Conservation (phyloP, 2,797 vertebrate genomes). For the Muraenolepis orangiensis region DNA sequence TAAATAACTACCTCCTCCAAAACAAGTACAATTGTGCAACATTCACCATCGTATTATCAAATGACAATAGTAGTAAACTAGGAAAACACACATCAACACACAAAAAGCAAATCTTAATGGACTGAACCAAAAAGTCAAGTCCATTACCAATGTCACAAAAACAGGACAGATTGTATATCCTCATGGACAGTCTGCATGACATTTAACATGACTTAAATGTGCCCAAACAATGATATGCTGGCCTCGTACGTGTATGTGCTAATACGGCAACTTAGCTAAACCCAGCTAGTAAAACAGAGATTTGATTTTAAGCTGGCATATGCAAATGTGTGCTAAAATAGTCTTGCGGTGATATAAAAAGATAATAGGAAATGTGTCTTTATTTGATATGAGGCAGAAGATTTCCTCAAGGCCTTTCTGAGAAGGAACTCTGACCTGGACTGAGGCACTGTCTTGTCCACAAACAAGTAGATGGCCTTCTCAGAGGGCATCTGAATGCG, state of each 20-base stretch:
- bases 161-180: background rate
- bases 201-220: background rate
- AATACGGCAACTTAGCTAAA: background rate
- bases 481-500: slow-evolving; percentile 97
- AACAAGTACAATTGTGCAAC: too few relatives aligned
- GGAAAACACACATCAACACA: background rate
- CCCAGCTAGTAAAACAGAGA: background rate
- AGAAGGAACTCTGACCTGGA: slow-evolving; percentile 82
- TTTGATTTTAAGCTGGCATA: background rate
- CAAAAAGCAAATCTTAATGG: background rate
- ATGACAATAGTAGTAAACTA: background rate
- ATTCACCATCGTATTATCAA: background rate
- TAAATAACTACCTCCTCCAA: too few relatives aligned
- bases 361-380: background rate
- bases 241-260: background rate
- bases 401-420: background rate
- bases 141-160: background rate
- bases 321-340: background rate
- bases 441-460: slow-evolving; percentile 97
- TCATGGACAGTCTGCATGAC: too few relatives aligned
- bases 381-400: background rate
- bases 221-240: background rate
- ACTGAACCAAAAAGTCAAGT: background rate
- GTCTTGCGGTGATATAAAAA: background rate
- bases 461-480: slow-evolving; percentile 98